phyloP scores from a whole-genome alignment of 2,113 vertebrate species.

The Elanus axillaris region DNA sequence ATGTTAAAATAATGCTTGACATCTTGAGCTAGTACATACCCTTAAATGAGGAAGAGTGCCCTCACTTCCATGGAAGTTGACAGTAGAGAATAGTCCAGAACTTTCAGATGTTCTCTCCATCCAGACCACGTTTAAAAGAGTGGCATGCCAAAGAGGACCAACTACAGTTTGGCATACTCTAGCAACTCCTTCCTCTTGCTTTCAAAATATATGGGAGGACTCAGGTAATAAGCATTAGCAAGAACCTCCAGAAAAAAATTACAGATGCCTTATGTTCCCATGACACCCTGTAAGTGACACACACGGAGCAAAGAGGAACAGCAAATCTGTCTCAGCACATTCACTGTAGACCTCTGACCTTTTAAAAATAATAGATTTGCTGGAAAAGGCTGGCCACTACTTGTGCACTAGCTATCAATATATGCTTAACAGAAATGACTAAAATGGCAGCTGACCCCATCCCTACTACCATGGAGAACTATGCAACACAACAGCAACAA shows the following conservation, averaged over 20 bases:
- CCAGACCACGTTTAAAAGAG: not conserved
- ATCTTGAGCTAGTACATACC: not conserved
- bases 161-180: not conserved
- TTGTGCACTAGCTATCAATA: not conserved
- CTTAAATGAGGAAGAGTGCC: not conserved
- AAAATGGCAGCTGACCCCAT: slow-evolving; percentile 19
- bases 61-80: not conserved
- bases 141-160: not conserved
- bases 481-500: not conserved
- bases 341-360: not conserved
- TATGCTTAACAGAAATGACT: slow-evolving; percentile 12
- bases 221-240: not conserved
- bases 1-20: not conserved
- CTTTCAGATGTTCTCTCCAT: not conserved
- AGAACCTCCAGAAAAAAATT: not conserved
- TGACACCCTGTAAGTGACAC: not conserved
- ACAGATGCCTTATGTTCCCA: not conserved
- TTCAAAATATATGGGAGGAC: not conserved
- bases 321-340: not conserved
- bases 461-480: not conserved
- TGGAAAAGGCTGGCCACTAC: not conserved
- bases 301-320: not conserved
- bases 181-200: not conserved
- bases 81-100: not conserved
- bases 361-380: not conserved